phyloP scores from a whole-genome alignment of 1,140 invertebrate species.

The Caenorhabditis elegans region WBcel235 BX284603.4:8378501-8379000 shows the following conservation, averaged over 20 bases:
- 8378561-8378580: background rate
- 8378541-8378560: background rate
- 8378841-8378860: background rate
- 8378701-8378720: background rate
- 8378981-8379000: background rate
- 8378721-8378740: background rate
- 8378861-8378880: background rate
- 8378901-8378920: slow-evolving; percentile 38
- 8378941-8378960: background rate
- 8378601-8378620: background rate
- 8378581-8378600: background rate
- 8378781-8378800: background rate
- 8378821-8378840: background rate
- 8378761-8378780: background rate
- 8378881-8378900: background rate
- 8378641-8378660: background rate
- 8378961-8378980: slow-evolving; percentile 32
- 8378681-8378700: background rate
- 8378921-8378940: background rate
- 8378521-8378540: background rate
- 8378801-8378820: slow-evolving; percentile 1
- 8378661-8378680: background rate
- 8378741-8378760: background rate
- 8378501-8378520: background rate
- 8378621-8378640: background rate